Evolutionary conservation across 2,888 invertebrate species (phyloP).

Genomic region (Hirtodrosophila duncani): DNA sequence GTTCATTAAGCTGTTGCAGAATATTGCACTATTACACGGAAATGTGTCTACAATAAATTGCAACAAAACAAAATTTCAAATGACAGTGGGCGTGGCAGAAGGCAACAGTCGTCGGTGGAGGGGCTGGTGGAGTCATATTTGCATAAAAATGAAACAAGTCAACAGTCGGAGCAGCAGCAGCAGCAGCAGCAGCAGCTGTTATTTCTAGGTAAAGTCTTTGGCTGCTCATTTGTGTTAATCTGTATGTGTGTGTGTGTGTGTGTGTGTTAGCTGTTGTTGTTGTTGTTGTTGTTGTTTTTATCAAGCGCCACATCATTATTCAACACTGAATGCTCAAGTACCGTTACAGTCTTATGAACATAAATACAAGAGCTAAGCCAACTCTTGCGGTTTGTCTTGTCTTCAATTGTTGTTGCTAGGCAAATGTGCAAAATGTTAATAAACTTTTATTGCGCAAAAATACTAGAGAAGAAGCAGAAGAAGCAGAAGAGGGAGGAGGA

Average conservation of each 20-base stretch:
- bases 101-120: too few relatives aligned
- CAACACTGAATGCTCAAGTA: constrained; percentile 62
- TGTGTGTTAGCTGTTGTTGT: constrained; percentile 22
- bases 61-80: constrained; percentile 38
- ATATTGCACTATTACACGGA: constrained; percentile 26
- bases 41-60: constrained; percentile 11
- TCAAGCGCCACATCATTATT: constrained; percentile 57
- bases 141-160: constrained; percentile 39
- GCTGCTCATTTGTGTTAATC: constrained; percentile 59
- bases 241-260: too few relatives aligned
- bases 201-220: too few relatives aligned
- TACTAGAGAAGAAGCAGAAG: constrained; percentile 6
- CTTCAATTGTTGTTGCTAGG: constrained; percentile 44
- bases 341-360: constrained; percentile 52
- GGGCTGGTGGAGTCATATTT: too few relatives aligned
- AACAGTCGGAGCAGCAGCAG: too few relatives aligned
- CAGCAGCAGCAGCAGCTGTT: too few relatives aligned
- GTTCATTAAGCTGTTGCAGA: constrained; percentile 24
- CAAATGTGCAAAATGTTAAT: constrained; percentile 64
- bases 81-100: constrained; percentile 51
- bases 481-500: constrained; percentile 10
- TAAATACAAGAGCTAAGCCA: constrained; percentile 43
- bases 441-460: constrained; percentile 63
- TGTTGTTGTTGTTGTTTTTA: constrained; percentile 3
- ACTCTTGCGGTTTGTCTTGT: constrained; percentile 51